These are phyloP conservation scores for Colistium nudipinnis DNA, from an alignment of 2,113 vertebrate species.

Conservation along the genomic window DNA sequence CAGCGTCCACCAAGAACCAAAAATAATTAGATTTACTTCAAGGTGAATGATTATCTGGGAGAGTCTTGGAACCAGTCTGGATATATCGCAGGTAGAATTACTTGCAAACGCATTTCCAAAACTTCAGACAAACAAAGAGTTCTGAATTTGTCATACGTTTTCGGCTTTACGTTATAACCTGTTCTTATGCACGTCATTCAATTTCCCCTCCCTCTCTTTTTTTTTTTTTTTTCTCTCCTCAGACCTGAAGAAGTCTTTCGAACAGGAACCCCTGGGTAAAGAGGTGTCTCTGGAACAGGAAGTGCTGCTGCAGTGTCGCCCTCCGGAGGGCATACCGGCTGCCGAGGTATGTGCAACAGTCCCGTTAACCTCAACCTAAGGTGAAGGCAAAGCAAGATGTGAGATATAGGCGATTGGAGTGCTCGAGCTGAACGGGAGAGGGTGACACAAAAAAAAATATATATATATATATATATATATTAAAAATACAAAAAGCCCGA, in stretches of 20 bases:
- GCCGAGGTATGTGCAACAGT: constrained; percentile 85
- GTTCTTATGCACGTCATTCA: neutral
- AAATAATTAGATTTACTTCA: no score
- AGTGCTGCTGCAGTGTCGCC: constrained; percentile 93
- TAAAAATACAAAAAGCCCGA: constrained; percentile 33
- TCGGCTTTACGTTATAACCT: neutral
- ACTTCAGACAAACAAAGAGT: no score
- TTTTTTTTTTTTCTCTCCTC: constrained; percentile 31
- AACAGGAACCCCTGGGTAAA: constrained; percentile 94
- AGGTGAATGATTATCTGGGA: no score
- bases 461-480: no score
- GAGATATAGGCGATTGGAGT: neutral
- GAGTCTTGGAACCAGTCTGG: no score
- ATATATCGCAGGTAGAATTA: no score
- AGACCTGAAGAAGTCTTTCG: constrained; percentile 95
- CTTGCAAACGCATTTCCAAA: no score
- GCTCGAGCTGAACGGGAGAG: constrained; percentile 5
- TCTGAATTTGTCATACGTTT: no score
- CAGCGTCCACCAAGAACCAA: no score
- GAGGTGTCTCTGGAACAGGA: constrained; percentile 96
- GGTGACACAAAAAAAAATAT: constrained; percentile 8
- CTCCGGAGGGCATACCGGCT: constrained; percentile 93
- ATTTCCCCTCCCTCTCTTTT: no score
- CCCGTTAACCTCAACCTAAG: constrained; percentile 6
- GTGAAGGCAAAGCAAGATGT: constrained; percentile 15